Evolutionary conservation across 2,888 invertebrate genomes (phyloP).

Genomic region (Falcaria lacertinaria): DNA sequence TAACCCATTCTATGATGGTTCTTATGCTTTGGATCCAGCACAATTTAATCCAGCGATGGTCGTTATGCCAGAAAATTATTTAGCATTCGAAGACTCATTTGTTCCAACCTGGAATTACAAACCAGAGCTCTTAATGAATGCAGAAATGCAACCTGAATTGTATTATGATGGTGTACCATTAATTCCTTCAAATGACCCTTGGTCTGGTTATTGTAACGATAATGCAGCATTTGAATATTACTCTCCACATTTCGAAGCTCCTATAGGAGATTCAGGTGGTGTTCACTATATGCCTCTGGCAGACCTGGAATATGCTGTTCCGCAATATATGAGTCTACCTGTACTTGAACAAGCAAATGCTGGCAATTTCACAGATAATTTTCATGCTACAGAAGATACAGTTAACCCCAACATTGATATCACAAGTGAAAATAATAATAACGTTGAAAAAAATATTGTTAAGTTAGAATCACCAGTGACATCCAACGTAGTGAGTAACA

Average conservation of each 20-base stretch:
- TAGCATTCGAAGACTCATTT: slow-evolving; percentile 76
- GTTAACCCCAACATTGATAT: slow-evolving; percentile 23
- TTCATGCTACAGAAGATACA: slow-evolving; percentile 22
- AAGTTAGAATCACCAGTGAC: slow-evolving; percentile 20
- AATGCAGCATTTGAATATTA: slow-evolving; percentile 61
- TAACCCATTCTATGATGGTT: slow-evolving; percentile 73
- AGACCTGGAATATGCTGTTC: slow-evolving; percentile 68
- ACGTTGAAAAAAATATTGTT: slow-evolving; percentile 10
- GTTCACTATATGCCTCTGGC: slow-evolving; percentile 66
- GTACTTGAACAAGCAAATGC: slow-evolving; percentile 46
- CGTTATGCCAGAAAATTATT: slow-evolving; percentile 70
- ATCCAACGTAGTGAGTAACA: slow-evolving; percentile 29
- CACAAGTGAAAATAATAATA: slow-evolving; percentile 26
- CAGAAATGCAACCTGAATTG: slow-evolving; percentile 48
- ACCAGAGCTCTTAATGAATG: slow-evolving; percentile 50
- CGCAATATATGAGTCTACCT: slow-evolving; percentile 68
- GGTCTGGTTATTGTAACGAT: slow-evolving; percentile 59
- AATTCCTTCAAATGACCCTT: slow-evolving; percentile 67
- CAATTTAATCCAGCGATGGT: slow-evolving; percentile 55
- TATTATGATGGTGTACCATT: slow-evolving; percentile 65
- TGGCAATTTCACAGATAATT: slow-evolving; percentile 32
- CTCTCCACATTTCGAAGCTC: slow-evolving; percentile 54
- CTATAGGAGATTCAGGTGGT: slow-evolving; percentile 43
- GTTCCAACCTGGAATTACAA: slow-evolving; percentile 70
- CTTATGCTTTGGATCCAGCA: slow-evolving; percentile 54